Evolutionary conservation across 1,140 invertebrate genomes (phyloP), one percentile per base, ranked within the genome.

Genomic region (Pseudomyrmex pallidus): DNA sequence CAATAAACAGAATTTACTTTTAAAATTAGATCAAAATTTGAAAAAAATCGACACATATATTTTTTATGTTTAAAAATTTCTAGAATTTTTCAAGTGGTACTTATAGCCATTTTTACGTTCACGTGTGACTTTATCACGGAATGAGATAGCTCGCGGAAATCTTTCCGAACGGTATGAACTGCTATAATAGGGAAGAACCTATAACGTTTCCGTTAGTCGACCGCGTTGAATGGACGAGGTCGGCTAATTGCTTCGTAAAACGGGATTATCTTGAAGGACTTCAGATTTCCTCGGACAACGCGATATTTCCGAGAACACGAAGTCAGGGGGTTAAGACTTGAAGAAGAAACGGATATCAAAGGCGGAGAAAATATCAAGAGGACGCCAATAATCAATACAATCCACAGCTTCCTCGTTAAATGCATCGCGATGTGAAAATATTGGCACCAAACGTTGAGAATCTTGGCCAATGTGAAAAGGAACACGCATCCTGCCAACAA

Each of bases 341-440:
- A 56, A 52, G 64, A 20, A 9, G 1, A 48, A 12, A 62, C 15
- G 13, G 46, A 54, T 25, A 25, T 68, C 63, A 66, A 59, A 56
- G 52, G 25, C 25, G 54, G 56, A 77, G 70, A 83, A 90, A 90
- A 82, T 87, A 78, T 84, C 68, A 57, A 59, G 82, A 20, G 15
- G 73, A 64, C 61, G 46, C 35, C n/a, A 7, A 50, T 76, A 84
- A 90, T 90, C 90, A 87, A 90, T 91, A 91, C 77, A 77, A 86
- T 72, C 44, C 68, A 25, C 74, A 66, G 66, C 70, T 15, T 56
- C 4, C 7, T 74, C 48, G 83, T 90, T 88, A 78, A 78, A 90
- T 89, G 67, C 76, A 85, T 87, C 83, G 70, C 57, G 73, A 90
- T 84, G 87, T 77, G 3, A 12, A 74, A 74, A 52, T 15, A 54